Evolutionary conservation across 2,888 invertebrate genomes (phyloP).

Genomic region (Melanostoma mellinum): DNA sequence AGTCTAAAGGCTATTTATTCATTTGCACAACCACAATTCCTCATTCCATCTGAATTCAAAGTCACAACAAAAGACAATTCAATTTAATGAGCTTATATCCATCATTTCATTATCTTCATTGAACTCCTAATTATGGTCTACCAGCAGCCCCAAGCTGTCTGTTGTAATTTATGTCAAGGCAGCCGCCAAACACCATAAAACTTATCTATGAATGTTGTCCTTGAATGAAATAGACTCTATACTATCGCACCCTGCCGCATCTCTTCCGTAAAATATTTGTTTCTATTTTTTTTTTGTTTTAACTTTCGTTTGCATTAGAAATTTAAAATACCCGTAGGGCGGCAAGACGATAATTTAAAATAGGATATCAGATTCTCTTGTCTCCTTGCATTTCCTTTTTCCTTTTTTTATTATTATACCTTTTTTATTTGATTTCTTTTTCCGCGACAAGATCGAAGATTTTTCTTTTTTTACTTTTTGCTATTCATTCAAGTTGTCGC

Average conservation of each 20-base stretch:
- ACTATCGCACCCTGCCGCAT: conserved; percentile 18
- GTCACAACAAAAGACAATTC: conserved; percentile 24
- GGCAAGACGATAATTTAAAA: conserved; percentile 67
- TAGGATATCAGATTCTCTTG: conserved; percentile 68
- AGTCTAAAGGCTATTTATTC: too few species aligned
- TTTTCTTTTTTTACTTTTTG: conserved; percentile 35
- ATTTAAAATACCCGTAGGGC: conserved; percentile 65
- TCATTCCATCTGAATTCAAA: background rate
- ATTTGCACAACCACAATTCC: too few species aligned
- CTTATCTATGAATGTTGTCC: conserved; percentile 50
- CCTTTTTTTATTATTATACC: conserved; percentile 24
- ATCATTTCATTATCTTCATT: conserved; percentile 57
- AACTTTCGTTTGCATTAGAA: conserved; percentile 69
- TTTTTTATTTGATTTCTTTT: conserved; percentile 60
- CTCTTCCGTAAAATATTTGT: background rate
- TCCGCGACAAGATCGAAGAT: conserved; percentile 69
- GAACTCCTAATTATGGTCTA: conserved; percentile 45
- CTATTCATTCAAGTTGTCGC: conserved; percentile 65
- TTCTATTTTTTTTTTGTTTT: conserved; percentile 26
- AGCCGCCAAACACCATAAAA: conserved; percentile 45
- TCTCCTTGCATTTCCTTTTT: conserved; percentile 24
- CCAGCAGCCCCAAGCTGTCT: conserved; percentile 19
- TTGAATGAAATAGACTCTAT: conserved; percentile 58
- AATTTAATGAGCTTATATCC: conserved; percentile 54
- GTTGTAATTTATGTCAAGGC: conserved; percentile 58